Percentiles rank a stretch among this genome's conserved stretches.
Conservation (phyloP, 1,140 invertebrate species). For the Drusus annulatus region DNA sequence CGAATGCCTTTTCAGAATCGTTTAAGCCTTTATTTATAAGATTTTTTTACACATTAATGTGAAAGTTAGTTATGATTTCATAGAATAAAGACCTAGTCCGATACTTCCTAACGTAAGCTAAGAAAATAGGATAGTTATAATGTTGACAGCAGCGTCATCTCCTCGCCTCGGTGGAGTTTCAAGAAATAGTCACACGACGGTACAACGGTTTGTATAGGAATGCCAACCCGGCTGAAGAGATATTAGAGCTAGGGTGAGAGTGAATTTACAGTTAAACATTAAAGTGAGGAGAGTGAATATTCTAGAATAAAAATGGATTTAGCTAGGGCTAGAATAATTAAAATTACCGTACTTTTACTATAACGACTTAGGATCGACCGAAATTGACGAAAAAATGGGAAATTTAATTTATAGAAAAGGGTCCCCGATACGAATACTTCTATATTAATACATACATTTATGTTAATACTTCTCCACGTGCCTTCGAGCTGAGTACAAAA, state of each 20-base stretch:
- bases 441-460: constrained; percentile 18
- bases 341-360: neutral
- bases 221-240: too few relatives aligned
- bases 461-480: neutral
- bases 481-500: constrained; percentile 5
- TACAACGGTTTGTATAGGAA: too few relatives aligned
- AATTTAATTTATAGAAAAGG: constrained; percentile 27
- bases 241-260: too few relatives aligned
- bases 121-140: neutral
- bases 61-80: neutral
- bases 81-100: neutral
- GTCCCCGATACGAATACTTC: constrained; percentile 36
- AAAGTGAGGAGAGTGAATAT: neutral
- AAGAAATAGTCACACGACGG: neutral
- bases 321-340: constrained; percentile 7
- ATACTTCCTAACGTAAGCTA: neutral
- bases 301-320: constrained; percentile 4
- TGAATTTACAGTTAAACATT: neutral
- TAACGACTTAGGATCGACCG: constrained; percentile 8
- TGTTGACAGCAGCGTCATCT: neutral
- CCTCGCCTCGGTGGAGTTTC: neutral
- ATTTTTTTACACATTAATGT: neutral
- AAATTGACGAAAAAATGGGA: constrained; percentile 36
- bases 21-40: neutral
- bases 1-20: constrained; percentile 14